Evolutionary conservation across 64 coral and sea anemone genomes (phyloP).

Genomic region (Catalaphyllia jardinei): DNA sequence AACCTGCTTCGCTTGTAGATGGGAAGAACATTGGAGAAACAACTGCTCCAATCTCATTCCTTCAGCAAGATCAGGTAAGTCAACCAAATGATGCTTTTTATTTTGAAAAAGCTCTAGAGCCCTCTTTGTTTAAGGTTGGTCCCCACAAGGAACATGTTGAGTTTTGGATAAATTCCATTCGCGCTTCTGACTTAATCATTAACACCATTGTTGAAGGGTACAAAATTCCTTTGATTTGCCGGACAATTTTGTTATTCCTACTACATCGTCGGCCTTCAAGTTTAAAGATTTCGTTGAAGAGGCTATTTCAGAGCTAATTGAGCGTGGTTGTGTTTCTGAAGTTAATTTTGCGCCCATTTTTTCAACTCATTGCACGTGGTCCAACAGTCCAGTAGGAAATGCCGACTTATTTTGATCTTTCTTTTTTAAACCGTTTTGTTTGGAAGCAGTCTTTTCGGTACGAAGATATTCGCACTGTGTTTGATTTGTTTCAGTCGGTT

Average conservation of each 20-base stretch:
- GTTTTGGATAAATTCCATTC: slow-evolving; percentile 59
- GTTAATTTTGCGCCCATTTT: background rate
- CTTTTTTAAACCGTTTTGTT: slow-evolving; percentile 70
- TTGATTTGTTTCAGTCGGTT: slow-evolving; percentile 52
- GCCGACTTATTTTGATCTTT: slow-evolving; percentile 69
- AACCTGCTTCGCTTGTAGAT: slow-evolving; percentile 49
- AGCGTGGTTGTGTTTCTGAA: slow-evolving; percentile 55
- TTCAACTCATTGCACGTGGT: slow-evolving; percentile 57
- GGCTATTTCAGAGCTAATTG: slow-evolving; percentile 50
- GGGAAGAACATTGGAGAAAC: slow-evolving; percentile 36
- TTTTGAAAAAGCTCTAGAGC: slow-evolving; percentile 37
- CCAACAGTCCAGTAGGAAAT: slow-evolving; percentile 52
- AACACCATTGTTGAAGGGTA: slow-evolving; percentile 56
- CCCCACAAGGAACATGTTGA: slow-evolving; percentile 34
- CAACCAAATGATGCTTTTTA: slow-evolving; percentile 50
- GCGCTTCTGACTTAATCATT: slow-evolving; percentile 44
- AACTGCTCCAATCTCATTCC: slow-evolving; percentile 30
- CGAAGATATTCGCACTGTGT: slow-evolving; percentile 59
- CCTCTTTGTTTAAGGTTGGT: slow-evolving; percentile 55
- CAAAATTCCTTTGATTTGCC: slow-evolving; percentile 61
- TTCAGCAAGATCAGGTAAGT: slow-evolving; percentile 66
- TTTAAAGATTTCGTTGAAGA: slow-evolving; percentile 68
- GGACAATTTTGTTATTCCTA: slow-evolving; percentile 49
- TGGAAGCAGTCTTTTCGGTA: slow-evolving; percentile 63
- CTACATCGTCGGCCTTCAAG: slow-evolving; percentile 47